Conservation (phyloP, 1,140 invertebrate genomes). For the Brachionus calyciflorus region DNA sequence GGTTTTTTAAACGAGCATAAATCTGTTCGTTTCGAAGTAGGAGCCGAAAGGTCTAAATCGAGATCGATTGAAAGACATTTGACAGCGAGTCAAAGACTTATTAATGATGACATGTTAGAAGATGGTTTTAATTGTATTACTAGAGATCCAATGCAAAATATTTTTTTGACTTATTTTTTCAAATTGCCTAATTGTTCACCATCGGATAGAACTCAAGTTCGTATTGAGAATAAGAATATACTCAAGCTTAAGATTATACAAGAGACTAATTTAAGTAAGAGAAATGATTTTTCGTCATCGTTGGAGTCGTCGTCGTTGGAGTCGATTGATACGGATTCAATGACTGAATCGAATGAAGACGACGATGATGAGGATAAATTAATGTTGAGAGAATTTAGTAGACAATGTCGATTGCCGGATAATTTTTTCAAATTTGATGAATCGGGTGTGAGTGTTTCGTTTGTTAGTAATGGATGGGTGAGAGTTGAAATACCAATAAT, state of each 20-base stretch:
- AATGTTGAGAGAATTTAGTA: constrained; percentile 23
- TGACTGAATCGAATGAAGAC: not conserved
- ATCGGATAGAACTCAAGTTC: constrained; percentile 5
- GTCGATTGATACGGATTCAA: not conserved
- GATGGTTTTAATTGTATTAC: constrained; percentile 33
- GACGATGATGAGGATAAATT: constrained; percentile 2
- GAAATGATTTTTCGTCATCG: not conserved
- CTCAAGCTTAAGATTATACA: constrained; percentile 17
- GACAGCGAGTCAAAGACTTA: not conserved
- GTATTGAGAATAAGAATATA: constrained; percentile 8
- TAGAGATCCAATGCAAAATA: constrained; percentile 9
- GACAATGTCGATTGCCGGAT: constrained; percentile 17
- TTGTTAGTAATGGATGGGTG: constrained; percentile 35
- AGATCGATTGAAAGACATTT: constrained; percentile 19
- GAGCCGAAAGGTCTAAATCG: not conserved
- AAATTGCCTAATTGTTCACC: constrained; percentile 28
- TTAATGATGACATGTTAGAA: not conserved
- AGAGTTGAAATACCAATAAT: constrained; percentile 24
- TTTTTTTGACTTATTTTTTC: constrained; percentile 37
- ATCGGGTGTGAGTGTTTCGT: constrained; percentile 18
- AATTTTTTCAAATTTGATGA: constrained; percentile 42
- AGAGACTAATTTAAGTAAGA: not conserved
- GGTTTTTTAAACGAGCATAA: constrained; percentile 19
- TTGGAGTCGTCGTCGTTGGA: not conserved
- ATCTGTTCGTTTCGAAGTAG: not conserved